Evolutionary conservation across 1,140 invertebrate genomes (phyloP).

Genomic region (Mesaphorura yosii): DNA sequence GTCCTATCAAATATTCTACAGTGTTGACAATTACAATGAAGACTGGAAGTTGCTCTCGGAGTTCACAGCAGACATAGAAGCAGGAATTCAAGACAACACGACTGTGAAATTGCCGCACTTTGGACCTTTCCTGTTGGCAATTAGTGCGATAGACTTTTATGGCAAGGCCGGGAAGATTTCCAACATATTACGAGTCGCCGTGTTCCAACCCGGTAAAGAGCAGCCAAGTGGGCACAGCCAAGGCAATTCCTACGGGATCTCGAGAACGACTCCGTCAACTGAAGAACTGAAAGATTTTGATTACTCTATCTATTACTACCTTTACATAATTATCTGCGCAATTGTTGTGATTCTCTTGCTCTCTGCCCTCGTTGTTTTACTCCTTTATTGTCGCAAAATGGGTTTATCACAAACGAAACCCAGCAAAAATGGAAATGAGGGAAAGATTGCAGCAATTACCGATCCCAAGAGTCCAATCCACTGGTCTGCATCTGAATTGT

Average conservation of each 20-base stretch:
- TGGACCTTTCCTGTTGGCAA: constrained; percentile 17
- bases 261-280: constrained; percentile 21
- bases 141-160: constrained; percentile 26
- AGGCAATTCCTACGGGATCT: constrained; percentile 14
- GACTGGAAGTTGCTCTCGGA: constrained; percentile 15
- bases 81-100: constrained; percentile 27
- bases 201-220: constrained; percentile 24
- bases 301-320: constrained; percentile 19
- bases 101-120: constrained; percentile 25
- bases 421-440: constrained; percentile 22
- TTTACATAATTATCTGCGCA: constrained; percentile 27
- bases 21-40: constrained; percentile 18
- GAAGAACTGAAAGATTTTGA: no score
- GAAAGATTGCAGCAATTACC: constrained; percentile 29
- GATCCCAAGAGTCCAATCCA: constrained; percentile 30
- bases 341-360: constrained; percentile 24
- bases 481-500: constrained; percentile 25
- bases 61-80: constrained; percentile 27
- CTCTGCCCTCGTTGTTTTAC: constrained; percentile 22
- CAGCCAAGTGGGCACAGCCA: constrained; percentile 3
- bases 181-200: constrained; percentile 20
- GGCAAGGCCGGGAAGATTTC: constrained; percentile 26
- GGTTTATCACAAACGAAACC: constrained; percentile 20
- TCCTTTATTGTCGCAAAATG: constrained; percentile 25
- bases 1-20: constrained; percentile 21